Evolutionary conservation across 1,140 invertebrate genomes (phyloP), one percentile per base, ranked within the genome.

Genomic region (Hyphantria cunea): DNA sequence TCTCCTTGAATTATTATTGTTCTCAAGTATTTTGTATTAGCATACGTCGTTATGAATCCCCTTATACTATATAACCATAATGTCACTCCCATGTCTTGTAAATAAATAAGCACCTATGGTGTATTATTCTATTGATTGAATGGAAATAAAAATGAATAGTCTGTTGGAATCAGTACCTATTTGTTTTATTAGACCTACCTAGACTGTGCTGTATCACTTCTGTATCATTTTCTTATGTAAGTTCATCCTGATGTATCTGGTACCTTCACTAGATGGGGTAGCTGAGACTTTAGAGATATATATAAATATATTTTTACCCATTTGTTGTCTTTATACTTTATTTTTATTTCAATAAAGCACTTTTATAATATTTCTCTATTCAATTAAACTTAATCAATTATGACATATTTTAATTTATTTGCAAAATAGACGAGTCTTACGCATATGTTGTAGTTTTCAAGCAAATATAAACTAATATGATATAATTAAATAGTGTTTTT

Each of bases 41-140:
- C 76, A 84, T 73, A 72, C 73, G 64, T 60, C 63, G 64, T 71
- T 67, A 62, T 47, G 34, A 68, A 58, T 25, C 44, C 47, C 64
- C 56, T 71, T 66, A 72, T 70, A 64, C 66, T 73, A 67, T 58
- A 64, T 70, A 68, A 70, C 17, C 17, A 25, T 55, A 50, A 74
- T 49, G 52, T 68, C 61, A 68, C 71, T 58, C 70, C 81, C 72
- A 76, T 70, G 70, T 80, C 83, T 83, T 88, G 87, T 90, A 90
- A 86, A 90, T 90, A 90, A 88, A 90, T 90, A 90, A 88, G 68
- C 82, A 89, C 83, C 80, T 67, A 72, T 74, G 82, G 81, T 86
- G 86, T 89, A 70, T 74, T 64, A 71, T 73, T 67, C 68, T 82
- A 85, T 81, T 86, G 77, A 84, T 86, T 84, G 82, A 89, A 82